Evolutionary conservation across 2,113 vertebrate species (phyloP).

Genomic region (Mungos mungo): DNA sequence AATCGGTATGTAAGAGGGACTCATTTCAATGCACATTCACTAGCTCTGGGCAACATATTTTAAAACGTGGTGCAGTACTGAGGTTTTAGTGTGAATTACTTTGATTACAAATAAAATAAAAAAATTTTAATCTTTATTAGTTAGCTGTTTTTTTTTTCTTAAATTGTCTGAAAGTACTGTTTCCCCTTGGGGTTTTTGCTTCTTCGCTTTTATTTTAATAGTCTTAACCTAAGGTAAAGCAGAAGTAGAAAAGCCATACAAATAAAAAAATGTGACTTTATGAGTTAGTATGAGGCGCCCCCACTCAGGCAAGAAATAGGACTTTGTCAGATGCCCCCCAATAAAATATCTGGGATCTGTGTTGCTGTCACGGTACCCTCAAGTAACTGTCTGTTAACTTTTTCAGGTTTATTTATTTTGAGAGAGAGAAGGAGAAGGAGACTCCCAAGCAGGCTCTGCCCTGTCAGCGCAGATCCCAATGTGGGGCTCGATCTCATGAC

Average conservation of each 20-base stretch:
- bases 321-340: not conserved
- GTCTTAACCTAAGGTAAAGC: not conserved
- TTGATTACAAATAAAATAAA: not conserved
- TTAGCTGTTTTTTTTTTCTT: not conserved
- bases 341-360: rapidly evolving
- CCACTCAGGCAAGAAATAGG: not conserved
- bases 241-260: not conserved
- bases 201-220: not conserved
- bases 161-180: not conserved
- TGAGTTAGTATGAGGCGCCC: not conserved
- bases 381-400: not conserved
- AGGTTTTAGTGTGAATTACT: not conserved
- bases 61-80: not conserved
- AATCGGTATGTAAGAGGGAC: not conserved
- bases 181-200: not conserved
- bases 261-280: not conserved
- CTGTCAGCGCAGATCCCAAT: no score
- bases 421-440: no score
- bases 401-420: no score
- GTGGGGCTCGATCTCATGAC: no score
- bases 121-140: not conserved
- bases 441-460: no score
- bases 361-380: rapidly evolving
- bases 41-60: not conserved
- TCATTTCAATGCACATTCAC: not conserved